phyloP scores from a whole-genome alignment of 2,888 invertebrate species.

The Drosophila paranaensis region DNA sequence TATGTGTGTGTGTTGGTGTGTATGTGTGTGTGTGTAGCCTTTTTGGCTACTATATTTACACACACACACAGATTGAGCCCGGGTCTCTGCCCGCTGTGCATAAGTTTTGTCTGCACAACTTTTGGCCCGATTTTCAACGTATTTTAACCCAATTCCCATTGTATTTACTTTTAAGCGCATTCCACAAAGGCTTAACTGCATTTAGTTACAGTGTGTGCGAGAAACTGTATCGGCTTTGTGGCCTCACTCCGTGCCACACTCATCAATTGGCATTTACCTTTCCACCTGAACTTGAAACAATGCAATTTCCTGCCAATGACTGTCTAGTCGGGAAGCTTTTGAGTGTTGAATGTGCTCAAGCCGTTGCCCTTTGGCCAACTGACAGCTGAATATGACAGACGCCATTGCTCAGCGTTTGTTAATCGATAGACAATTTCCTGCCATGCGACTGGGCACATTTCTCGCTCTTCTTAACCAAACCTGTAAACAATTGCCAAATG shows the following conservation, averaged over 20 bases:
- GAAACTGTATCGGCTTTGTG: neutral
- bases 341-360: neutral
- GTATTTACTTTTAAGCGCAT: neutral
- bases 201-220: conserved; percentile 7
- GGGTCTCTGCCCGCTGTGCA: neutral
- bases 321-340: neutral
- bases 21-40: conserved; percentile 12
- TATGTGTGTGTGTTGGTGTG: neutral
- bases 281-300: conserved; percentile 4
- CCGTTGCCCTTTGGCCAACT: neutral
- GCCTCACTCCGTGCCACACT: conserved; percentile 1
- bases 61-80: neutral
- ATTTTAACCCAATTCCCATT: conserved; percentile 1
- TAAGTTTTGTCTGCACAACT: neutral
- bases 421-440: conserved; percentile 7
- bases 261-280: conserved; percentile 1
- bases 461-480: neutral
- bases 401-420: neutral
- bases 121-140: conserved; percentile 3
- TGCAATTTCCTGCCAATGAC: neutral
- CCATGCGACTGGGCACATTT: neutral
- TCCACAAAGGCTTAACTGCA: conserved; percentile 3
- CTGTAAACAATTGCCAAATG: neutral
- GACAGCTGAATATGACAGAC: too few relatives aligned
- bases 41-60: conserved; percentile 14